These are phyloP conservation scores for Phaetusa simplex DNA, from an alignment of 2,113 vertebrate species.

Conservation along the genomic window DNA sequence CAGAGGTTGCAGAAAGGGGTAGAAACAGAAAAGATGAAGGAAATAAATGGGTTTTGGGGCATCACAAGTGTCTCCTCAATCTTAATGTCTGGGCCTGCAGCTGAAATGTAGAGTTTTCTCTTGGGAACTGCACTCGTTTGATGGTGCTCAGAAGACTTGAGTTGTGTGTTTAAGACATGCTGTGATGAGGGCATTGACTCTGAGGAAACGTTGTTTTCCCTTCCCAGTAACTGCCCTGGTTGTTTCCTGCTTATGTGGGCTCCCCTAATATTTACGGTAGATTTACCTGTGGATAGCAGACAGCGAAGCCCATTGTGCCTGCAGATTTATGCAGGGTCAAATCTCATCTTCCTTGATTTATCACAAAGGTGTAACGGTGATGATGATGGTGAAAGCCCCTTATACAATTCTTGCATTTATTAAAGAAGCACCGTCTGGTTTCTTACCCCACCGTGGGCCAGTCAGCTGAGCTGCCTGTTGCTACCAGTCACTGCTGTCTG, in stretches of 20 bases:
- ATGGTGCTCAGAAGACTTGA: neutral
- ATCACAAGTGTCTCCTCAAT: neutral
- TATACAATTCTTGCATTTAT: neutral
- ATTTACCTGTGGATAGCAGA: neutral
- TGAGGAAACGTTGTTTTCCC: neutral
- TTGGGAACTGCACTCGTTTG: neutral
- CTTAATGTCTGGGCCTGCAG: neutral
- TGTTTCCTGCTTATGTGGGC: neutral
- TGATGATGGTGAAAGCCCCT: neutral
- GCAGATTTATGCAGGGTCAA: neutral
- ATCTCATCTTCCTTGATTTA: neutral
- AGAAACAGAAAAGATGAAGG: neutral
- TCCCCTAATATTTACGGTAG: neutral
- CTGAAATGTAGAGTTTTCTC: neutral
- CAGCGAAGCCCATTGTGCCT: neutral
- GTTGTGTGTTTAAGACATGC: neutral
- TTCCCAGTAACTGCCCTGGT: neutral
- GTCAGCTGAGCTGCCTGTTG: neutral
- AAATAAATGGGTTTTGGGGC: neutral
- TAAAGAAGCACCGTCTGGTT: neutral
- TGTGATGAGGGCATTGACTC: neutral
- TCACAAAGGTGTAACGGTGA: neutral
- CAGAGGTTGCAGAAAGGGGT: neutral
- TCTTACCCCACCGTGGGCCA: neutral
- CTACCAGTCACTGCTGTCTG: neutral